Evolutionary conservation across 2,888 invertebrate species (phyloP), one percentile per base, ranked within the genome.

Genomic region (Cryptus viduatorius): DNA sequence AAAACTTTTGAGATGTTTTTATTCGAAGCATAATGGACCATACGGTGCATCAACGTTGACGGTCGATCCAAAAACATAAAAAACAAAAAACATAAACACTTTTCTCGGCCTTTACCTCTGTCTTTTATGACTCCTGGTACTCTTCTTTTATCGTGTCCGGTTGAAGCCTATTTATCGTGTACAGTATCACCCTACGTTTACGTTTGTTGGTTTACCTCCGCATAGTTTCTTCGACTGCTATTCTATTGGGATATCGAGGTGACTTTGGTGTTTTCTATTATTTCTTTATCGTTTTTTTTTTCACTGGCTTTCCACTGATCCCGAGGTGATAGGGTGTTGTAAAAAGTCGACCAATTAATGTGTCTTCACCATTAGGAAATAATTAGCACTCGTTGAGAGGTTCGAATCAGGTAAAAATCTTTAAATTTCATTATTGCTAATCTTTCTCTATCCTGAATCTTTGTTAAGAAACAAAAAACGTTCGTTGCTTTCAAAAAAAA

Each of bases 21-120:
- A 65, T 44, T 84, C 42, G 75, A 44, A 61, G 19, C 48, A 76
- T 79, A 77, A 83, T 75, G 78, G 85, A 85, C 83, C 86, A 86
- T 85, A 10, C 24, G 86, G 85, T 82, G 85, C 83, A 81, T 84
- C 67, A 84, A 83, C 84, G 83, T 85, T 84, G 82, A 85, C 82
- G 82, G 75, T 87, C 79, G 75, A 84, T 79, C 76, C 78, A 68
- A 84, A 8, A 37, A 37, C 37, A 37, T 37, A 37, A 37, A 37
- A 37, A 37, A 37, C 37, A 80, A 67, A 61, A 75, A 76, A 78
- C 48, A 31, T 69, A 73, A 56, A 82, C 67, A 64, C 53, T 78
- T 86, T 79, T 84, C 82, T 79, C 83, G 82, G 83, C 83, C 85
- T 86, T 69, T 79, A 84, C 83, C 86, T 42, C n/a, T 50, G 7